Conservation (phyloP, 2,888 invertebrate species). For the Poecilobothrus nobilitatus region DNA sequence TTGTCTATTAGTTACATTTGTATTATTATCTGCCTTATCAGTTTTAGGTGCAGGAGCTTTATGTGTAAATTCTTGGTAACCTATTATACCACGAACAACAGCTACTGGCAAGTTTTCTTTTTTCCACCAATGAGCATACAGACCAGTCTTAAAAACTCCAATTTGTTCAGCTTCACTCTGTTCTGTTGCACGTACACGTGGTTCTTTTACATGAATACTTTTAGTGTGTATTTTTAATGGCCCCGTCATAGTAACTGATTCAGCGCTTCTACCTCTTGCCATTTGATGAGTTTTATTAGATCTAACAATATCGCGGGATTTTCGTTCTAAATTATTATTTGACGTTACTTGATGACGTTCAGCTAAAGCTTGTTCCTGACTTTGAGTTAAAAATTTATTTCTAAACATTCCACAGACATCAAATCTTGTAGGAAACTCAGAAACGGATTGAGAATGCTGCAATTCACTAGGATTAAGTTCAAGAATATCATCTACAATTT, state of each 20-base stretch:
- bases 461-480: not conserved
- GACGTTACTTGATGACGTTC: conserved; percentile 21
- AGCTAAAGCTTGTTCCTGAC: conserved; percentile 29
- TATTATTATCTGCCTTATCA: not conserved
- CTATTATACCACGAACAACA: conserved; percentile 48
- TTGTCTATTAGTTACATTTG: not conserved
- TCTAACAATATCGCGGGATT: conserved; percentile 12
- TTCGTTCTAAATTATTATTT: not conserved
- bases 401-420: conserved; percentile 42
- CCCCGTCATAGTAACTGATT: conserved; percentile 14
- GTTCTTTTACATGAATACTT: conserved; percentile 31
- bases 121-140: conserved; percentile 91
- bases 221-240: conserved; percentile 35
- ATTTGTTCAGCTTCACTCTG: conserved; percentile 21
- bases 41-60: not conserved
- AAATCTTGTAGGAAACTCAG: conserved; percentile 32
- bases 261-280: conserved; percentile 23
- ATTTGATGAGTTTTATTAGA: conserved; percentile 17
- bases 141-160: conserved; percentile 63
- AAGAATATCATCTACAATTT: not conserved
- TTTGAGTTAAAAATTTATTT: conserved; percentile 35
- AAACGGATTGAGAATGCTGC: conserved; percentile 23
- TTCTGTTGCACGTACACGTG: conserved; percentile 9
- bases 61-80: conserved; percentile 39
- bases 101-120: conserved; percentile 71